A percentile compares a stretch with the other conserved stretches of the same genome.
Conservation (phyloP, 2,888 invertebrate genomes). For the Eupithecia centaureata region DNA sequence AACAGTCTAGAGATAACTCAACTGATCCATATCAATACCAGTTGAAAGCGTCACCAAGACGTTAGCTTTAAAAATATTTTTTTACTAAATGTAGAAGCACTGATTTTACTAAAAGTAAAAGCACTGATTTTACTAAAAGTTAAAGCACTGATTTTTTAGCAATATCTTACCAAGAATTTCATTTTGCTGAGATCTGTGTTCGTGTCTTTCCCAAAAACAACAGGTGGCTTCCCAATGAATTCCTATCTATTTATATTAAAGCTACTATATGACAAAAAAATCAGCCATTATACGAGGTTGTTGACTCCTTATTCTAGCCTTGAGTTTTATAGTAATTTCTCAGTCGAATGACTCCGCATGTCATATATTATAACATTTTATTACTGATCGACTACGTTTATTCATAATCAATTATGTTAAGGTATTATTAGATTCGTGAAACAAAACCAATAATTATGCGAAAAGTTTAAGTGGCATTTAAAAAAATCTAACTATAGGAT, state of each 20-base stretch:
- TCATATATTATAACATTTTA: conserved; percentile 7
- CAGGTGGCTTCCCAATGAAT: conserved; percentile 47
- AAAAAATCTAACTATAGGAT: background rate
- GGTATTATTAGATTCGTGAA: background rate
- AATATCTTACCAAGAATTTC: conserved; percentile 61
- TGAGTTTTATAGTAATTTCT: conserved; percentile 49
- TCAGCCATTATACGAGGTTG: conserved; percentile 44
- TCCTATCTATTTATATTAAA: conserved; percentile 57
- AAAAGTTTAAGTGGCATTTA: background rate
- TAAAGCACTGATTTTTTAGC: background rate
- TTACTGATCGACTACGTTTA: background rate
- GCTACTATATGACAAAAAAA: conserved; percentile 49
- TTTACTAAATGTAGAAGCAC: background rate
- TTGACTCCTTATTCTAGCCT: conserved; percentile 54
- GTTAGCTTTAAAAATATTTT: no score
- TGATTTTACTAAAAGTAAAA: background rate
- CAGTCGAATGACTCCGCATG: conserved; percentile 12
- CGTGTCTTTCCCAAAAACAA: conserved; percentile 53
- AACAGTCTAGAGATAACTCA: no score
- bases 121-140: background rate
- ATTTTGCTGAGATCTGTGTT: conserved; percentile 59
- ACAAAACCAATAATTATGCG: background rate
- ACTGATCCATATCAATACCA: no score
- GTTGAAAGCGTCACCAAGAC: no score
- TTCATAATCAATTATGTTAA: conserved; percentile 1